These are phyloP conservation scores for Drosophila rellima DNA, from an alignment of 2,888 invertebrate genomes.

Conservation along the genomic window DNA sequence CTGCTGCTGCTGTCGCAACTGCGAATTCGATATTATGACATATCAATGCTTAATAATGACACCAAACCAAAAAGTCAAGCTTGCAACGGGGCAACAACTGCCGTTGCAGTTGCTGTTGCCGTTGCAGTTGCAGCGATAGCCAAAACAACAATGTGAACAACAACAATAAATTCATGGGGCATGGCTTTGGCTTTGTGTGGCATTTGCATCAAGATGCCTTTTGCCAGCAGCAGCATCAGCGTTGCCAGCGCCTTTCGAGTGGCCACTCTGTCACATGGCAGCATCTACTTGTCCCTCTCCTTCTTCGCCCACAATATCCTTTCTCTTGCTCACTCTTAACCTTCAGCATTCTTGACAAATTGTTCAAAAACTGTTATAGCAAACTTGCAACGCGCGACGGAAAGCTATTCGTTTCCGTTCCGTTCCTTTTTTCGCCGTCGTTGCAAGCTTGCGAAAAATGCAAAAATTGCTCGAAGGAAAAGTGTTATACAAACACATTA, in stretches of 20 bases:
- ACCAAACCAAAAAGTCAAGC: conserved; percentile 52
- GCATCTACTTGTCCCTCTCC: neutral
- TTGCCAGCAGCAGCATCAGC: conserved; percentile 26
- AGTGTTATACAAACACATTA: conserved; percentile 54
- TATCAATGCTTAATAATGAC: conserved; percentile 67
- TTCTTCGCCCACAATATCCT: neutral
- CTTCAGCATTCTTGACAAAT: conserved; percentile 52
- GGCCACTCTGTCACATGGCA: conserved; percentile 52
- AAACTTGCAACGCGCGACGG: conserved; percentile 44
- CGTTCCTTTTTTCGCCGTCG: conserved; percentile 2
- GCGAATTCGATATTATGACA: conserved; percentile 46
- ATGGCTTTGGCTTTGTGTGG: conserved; percentile 13
- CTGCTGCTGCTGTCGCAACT: conserved; percentile 3
- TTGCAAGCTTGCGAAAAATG: conserved; percentile 18
- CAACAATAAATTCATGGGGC: conserved; percentile 1
- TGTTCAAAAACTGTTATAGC: conserved; percentile 35
- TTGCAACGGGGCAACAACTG: conserved; percentile 5
- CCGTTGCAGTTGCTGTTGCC: no score
- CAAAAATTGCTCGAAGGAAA: conserved; percentile 35
- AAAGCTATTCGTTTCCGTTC: conserved; percentile 24
- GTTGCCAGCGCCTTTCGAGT: conserved; percentile 56
- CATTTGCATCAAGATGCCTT: conserved; percentile 23
- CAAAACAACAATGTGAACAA: neutral
- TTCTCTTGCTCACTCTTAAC: conserved; percentile 14
- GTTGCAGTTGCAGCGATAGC: neutral